Conservation (phyloP, 2,888 invertebrate species). For the Spatulosminthurus flaviceps region DNA sequence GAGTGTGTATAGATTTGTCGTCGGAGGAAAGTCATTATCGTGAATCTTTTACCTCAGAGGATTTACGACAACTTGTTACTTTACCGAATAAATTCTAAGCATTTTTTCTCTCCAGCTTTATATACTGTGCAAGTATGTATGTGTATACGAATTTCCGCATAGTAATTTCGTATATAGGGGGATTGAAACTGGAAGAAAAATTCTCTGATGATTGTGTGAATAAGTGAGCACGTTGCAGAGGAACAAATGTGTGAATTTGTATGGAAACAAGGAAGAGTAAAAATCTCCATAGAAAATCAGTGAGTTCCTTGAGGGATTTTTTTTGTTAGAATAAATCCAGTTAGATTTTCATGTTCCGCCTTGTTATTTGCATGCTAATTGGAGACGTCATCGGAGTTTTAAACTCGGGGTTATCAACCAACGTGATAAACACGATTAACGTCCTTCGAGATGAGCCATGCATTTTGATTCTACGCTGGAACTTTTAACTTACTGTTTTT, state of each 20-base stretch:
- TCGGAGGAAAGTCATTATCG: conserved; percentile 33
- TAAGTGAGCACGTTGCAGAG: not conserved
- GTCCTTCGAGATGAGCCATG: conserved; percentile 1
- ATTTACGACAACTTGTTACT: conserved; percentile 33
- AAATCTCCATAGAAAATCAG: conserved; percentile 1
- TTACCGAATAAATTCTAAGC: conserved; percentile 26
- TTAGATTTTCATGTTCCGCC: conserved; percentile 32
- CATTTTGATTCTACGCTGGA: not conserved
- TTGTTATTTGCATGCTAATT: conserved; percentile 44
- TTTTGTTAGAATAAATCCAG: conserved; percentile 35
- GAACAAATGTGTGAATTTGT: conserved; percentile 7
- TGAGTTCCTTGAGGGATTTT: conserved; percentile 24
- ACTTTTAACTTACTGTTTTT: not conserved
- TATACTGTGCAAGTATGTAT: too few species aligned
- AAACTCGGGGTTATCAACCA: conserved; percentile 42
- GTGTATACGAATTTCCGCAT: too few species aligned
- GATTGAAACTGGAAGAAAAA: too few species aligned
- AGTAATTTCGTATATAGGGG: too few species aligned
- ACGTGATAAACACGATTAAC: conserved; percentile 2
- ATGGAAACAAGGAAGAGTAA: not conserved
- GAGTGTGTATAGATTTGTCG: not conserved
- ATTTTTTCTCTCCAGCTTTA: conserved; percentile 22
- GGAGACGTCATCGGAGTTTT: conserved; percentile 42
- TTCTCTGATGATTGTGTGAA: too few species aligned
- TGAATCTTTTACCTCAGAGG: conserved; percentile 9